Percentiles rank a stretch among this genome's conserved stretches.
Conservation (phyloP, 2,888 invertebrate species). For the Dichetophora obliterata region DNA sequence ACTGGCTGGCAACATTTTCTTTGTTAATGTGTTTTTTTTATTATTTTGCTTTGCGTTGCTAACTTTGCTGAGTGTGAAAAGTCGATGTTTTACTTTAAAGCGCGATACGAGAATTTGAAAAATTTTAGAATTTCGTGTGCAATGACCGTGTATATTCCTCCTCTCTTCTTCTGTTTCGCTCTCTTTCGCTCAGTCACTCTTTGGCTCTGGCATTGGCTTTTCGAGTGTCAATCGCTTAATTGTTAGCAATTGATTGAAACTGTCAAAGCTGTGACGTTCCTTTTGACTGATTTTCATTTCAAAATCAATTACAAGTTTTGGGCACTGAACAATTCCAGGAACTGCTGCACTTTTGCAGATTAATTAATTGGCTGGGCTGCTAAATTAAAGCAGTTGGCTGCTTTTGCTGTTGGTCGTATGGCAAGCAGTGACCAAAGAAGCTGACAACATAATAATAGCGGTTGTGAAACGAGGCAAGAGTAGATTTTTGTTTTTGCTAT, state of each 20-base stretch:
- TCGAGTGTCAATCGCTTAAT: conserved; percentile 40
- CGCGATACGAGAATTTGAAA: background rate
- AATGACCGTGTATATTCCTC: background rate
- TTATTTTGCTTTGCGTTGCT: background rate
- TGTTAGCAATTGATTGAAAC: conserved; percentile 45
- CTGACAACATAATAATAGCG: background rate
- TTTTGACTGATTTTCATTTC: conserved; percentile 22
- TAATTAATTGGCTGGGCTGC: conserved; percentile 27
- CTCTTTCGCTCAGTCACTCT: background rate
- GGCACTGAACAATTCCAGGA: conserved; percentile 35
- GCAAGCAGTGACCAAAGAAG: background rate
- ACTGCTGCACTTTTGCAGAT: conserved; percentile 20
- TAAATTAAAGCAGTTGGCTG: too few species aligned
- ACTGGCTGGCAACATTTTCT: too few species aligned
- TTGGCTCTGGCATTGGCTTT: background rate
- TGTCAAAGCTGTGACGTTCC: conserved; percentile 41
- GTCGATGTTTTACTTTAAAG: background rate
- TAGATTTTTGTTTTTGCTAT: conserved; percentile 3
- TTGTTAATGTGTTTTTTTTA: background rate
- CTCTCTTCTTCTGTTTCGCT: conserved; percentile 4
- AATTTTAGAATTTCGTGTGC: conserved; percentile 6
- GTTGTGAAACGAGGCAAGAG: background rate
- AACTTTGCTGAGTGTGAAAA: background rate
- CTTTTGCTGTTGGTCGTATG: too few species aligned
- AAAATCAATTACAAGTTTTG: conserved; percentile 39